Percentiles rank a stretch among this genome's conserved stretches.
These are phyloP conservation scores for Samia ricini DNA, from an alignment of 1,140 invertebrate genomes.

Conservation along the genomic window DNA sequence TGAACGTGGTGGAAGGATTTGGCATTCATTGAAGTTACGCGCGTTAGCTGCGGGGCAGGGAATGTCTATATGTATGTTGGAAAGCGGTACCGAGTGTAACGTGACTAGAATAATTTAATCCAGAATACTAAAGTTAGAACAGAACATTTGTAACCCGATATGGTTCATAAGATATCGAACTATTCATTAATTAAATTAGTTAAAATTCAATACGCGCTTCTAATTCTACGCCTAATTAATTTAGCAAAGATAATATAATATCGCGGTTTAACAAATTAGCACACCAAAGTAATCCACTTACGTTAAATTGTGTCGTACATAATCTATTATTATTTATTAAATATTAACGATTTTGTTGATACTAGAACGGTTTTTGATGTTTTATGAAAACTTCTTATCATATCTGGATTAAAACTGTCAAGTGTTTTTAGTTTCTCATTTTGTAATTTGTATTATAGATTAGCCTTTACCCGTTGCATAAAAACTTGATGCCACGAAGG, in stretches of 20 bases:
- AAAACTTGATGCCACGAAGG: conserved; percentile 7
- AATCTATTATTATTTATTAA: neutral
- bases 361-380: too few species aligned
- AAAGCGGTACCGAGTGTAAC: conserved; percentile 29
- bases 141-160: conserved; percentile 37
- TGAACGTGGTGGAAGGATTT: conserved; percentile 46
- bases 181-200: conserved; percentile 38
- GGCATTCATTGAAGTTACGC: conserved; percentile 39
- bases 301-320: neutral
- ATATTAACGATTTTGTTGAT: too few species aligned
- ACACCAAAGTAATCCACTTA: neutral
- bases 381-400: too few species aligned
- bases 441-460: too few species aligned
- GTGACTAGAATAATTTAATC: conserved; percentile 54
- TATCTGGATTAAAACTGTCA: too few species aligned
- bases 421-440: too few species aligned
- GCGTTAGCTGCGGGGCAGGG: neutral
- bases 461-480: too few species aligned
- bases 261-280: neutral
- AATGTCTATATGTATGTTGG: conserved; percentile 5
- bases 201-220: conserved; percentile 48
- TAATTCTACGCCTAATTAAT: conserved; percentile 34
- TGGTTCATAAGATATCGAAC: conserved; percentile 45
- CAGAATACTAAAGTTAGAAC: conserved; percentile 34
- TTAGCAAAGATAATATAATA: conserved; percentile 1